phyloP scores from a whole-genome alignment of 2,113 vertebrate genomes.

The Xerus inauris region DNA sequence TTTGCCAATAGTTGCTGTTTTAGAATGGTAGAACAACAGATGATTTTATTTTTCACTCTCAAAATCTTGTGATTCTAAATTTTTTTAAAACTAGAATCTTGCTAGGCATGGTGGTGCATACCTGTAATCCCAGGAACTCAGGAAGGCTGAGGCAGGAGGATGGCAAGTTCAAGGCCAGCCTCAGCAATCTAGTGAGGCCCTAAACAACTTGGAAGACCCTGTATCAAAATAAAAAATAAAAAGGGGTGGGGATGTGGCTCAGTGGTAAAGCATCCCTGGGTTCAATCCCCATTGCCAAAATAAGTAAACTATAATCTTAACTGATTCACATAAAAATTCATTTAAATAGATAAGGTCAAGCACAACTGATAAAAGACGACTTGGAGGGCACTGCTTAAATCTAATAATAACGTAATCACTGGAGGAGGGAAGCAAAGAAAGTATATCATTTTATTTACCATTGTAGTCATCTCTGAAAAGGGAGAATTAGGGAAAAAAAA shows the following conservation, averaged over 20 bases:
- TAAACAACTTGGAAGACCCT: no score
- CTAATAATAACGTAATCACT: conserved; percentile 1
- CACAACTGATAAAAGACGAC: conserved; percentile 9
- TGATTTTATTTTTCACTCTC: conserved; percentile 60
- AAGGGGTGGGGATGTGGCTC: no score
- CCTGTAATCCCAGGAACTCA: no score
- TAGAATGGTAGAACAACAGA: not conserved
- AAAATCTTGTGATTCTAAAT: conserved; percentile 48
- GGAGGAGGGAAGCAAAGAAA: not conserved
- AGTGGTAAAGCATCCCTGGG: no score
- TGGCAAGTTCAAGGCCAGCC: no score
- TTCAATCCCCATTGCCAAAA: no score
- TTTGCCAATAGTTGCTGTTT: conserved; percentile 60
- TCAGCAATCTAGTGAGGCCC: no score
- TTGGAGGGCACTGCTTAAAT: conserved; percentile 5
- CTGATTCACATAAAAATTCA: conserved; percentile 41
- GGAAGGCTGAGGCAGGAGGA: no score
- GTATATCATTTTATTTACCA: not conserved
- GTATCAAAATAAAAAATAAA: no score
- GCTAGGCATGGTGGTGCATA: no score
- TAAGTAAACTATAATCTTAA: not conserved
- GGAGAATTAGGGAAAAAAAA: conserved; percentile 48
- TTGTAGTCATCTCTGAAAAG: conserved; percentile 19
- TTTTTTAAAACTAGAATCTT: conserved; percentile 45
- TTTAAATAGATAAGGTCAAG: conserved; percentile 15